Conservation (phyloP, 1,140 invertebrate genomes). For the Drosophila miranda region DNA sequence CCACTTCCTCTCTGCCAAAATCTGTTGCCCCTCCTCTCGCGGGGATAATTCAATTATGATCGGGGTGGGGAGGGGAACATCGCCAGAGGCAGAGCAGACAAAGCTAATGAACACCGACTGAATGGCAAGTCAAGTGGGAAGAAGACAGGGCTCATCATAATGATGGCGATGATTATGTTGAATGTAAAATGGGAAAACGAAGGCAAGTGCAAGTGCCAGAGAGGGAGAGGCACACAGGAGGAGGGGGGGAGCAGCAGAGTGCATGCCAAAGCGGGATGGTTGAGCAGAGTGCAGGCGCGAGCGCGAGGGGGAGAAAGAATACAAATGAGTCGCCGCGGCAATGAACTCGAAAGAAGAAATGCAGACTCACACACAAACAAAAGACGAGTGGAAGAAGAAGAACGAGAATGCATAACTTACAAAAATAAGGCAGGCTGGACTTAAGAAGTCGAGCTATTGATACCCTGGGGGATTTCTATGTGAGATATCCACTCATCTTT, state of each 20-base stretch:
- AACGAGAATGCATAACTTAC: conserved; percentile 42
- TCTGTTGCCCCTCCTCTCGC: not conserved
- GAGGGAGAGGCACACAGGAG: too few relatives aligned
- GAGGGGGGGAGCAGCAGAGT: too few relatives aligned
- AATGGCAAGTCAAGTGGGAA: conserved; percentile 63
- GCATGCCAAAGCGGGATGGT: not conserved
- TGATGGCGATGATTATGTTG: conserved; percentile 13
- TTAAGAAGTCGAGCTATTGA: too few relatives aligned
- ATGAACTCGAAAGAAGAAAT: conserved; percentile 72
- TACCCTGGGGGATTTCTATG: too few relatives aligned
- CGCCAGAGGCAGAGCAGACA: conserved; percentile 11
- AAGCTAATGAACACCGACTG: conserved; percentile 63
- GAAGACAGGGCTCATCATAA: conserved; percentile 15
- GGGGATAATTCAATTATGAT: conserved; percentile 73
- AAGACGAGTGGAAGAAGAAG: conserved; percentile 9
- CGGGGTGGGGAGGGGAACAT: conserved; percentile 2
- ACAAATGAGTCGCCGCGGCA: conserved; percentile 50
- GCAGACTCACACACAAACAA: conserved; percentile 52
- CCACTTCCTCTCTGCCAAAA: conserved; percentile 16
- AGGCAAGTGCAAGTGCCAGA: conserved; percentile 43
- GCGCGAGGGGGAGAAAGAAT: conserved; percentile 23
- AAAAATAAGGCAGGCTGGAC: too few relatives aligned
- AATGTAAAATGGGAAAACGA: conserved; percentile 24
- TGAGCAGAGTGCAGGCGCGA: conserved; percentile 18
- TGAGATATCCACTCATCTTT: too few relatives aligned